Evolutionary conservation across 2,113 vertebrate species (phyloP).

Genomic region (Periophthalmus modestus): DNA sequence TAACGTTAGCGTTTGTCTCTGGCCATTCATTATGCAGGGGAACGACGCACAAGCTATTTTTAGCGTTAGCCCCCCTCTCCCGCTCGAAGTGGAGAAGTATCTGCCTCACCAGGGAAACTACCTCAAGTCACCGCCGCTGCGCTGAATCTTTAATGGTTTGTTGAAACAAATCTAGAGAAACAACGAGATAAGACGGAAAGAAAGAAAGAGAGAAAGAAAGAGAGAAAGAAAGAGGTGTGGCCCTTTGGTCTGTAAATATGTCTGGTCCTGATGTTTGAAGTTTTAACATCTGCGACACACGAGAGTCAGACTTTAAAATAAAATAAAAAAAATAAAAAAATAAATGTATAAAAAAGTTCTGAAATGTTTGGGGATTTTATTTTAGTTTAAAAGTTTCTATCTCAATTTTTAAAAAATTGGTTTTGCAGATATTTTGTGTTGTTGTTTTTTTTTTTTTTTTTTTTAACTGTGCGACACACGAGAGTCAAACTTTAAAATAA

Average conservation of each 20-base stretch:
- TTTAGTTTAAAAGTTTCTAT: no score
- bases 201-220: background rate
- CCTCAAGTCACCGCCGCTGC: constrained; percentile 65
- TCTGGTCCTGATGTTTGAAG: constrained; percentile 65
- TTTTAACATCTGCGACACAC: constrained; percentile 54
- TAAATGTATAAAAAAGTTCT: no score
- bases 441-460: no score
- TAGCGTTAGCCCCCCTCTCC: constrained; percentile 45
- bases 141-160: constrained; percentile 75
- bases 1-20: constrained; percentile 62
- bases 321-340: no score
- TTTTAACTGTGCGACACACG: no score
- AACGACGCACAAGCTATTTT: constrained; percentile 70
- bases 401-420: no score
- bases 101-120: constrained; percentile 66
- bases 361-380: no score
- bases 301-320: no score
- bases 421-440: no score
- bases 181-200: constrained; percentile 51
- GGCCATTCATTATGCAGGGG: constrained; percentile 78
- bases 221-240: constrained; percentile 52
- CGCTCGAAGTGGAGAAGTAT: constrained; percentile 59
- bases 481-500: no score
- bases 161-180: constrained; percentile 69
- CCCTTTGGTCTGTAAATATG: constrained; percentile 40